phyloP scores from a whole-genome alignment of 2,113 vertebrate genomes.

The Periophthalmodon schlosseri region DNA sequence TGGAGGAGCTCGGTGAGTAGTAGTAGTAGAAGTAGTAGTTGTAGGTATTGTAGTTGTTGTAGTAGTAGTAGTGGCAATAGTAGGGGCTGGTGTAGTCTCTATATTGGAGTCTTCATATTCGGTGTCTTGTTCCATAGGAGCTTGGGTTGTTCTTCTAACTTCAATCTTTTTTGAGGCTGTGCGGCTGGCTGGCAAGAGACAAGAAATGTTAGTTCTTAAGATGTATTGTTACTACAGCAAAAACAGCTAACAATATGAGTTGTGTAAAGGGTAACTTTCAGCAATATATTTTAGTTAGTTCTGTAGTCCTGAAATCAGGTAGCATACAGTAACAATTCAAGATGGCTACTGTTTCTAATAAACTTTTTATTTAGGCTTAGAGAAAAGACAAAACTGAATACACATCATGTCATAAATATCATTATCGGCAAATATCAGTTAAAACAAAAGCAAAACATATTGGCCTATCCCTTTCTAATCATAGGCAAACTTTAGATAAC shows the following conservation, averaged over 20 bases:
- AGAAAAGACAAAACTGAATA: no score
- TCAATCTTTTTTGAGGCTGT: conserved; percentile 61
- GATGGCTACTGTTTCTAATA: background rate
- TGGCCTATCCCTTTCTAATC: no score
- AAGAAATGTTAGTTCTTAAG: conserved; percentile 27
- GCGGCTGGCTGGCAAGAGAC: conserved; percentile 71
- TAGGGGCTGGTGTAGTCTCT: conserved; percentile 56
- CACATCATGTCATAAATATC: no score
- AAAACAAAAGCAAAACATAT: no score
- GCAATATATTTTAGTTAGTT: background rate
- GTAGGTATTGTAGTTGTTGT: background rate
- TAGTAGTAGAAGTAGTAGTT: background rate
- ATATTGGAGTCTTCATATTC: conserved; percentile 57
- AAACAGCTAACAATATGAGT: no score
- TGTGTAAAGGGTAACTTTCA: no score
- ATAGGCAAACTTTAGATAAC: no score
- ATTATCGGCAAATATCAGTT: no score
- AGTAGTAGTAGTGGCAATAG: conserved; percentile 17
- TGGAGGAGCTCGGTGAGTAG: conserved; percentile 38
- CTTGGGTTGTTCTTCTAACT: conserved; percentile 51
- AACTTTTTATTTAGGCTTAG: no score
- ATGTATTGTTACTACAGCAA: no score
- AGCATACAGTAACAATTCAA: background rate
- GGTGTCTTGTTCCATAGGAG: conserved; percentile 57
- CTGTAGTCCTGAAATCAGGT: background rate